These are phyloP conservation scores for Panonychus citri DNA, from an alignment of 1,140 invertebrate genomes.

Conservation along the genomic window DNA sequence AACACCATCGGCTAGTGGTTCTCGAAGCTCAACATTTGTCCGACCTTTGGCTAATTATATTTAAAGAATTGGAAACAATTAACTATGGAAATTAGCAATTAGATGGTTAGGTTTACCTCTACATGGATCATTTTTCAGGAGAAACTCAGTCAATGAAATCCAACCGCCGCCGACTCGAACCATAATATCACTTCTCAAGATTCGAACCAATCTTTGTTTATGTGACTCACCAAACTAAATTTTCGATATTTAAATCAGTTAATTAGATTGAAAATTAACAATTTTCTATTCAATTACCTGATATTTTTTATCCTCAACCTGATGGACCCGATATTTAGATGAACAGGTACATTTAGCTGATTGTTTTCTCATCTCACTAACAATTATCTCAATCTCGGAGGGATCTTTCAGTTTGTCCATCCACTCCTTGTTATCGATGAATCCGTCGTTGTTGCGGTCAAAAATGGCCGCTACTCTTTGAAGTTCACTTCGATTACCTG, in stretches of 20 bases:
- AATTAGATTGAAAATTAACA: too few relatives aligned
- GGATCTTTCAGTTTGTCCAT: conserved; percentile 76
- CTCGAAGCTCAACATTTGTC: conserved; percentile 93
- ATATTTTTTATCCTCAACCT: conserved; percentile 96
- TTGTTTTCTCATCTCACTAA: conserved; percentile 87
- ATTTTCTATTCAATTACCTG: conserved; percentile 38
- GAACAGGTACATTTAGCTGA: conserved; percentile 78
- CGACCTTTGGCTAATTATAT: conserved; percentile 78
- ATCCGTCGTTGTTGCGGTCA: conserved; percentile 72
- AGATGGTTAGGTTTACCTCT: background rate
- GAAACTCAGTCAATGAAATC: conserved; percentile 94
- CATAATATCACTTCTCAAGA: conserved; percentile 95
- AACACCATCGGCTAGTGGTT: conserved; percentile 87
- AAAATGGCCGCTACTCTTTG: conserved; percentile 92
- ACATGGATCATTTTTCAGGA: conserved; percentile 97
- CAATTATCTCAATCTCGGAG: conserved; percentile 73
- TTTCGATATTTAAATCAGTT: background rate
- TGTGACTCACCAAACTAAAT: conserved; percentile 92
- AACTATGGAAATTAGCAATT: background rate
- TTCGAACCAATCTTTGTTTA: conserved; percentile 86
- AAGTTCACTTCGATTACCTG: conserved; percentile 88
- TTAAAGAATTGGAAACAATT: background rate
- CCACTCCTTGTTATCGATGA: conserved; percentile 96
- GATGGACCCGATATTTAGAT: conserved; percentile 90
- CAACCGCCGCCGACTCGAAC: conserved; percentile 96